Percentiles rank a stretch among this genome's conserved stretches.
These are phyloP conservation scores for Gortyna flavago DNA, from an alignment of 2,888 invertebrate species.

Conservation along the genomic window DNA sequence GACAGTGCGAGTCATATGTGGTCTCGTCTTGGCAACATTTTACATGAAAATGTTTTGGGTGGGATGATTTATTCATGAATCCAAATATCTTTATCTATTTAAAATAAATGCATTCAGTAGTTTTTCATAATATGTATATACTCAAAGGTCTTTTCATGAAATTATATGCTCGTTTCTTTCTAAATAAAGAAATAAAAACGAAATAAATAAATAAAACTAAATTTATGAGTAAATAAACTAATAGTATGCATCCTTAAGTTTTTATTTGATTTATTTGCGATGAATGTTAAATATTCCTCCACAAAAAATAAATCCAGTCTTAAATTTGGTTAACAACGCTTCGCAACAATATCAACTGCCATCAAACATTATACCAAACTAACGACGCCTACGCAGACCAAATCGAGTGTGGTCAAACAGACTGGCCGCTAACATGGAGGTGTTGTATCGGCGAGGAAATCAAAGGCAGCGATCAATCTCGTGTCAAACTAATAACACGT, in stretches of 20 bases:
- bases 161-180: too few species aligned
- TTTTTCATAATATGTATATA: too few species aligned
- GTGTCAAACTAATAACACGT: slow-evolving; percentile 71
- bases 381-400: slow-evolving; percentile 60
- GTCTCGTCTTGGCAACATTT: too few species aligned
- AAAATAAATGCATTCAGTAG: too few species aligned
- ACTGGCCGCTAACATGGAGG: slow-evolving; percentile 61
- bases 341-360: slow-evolving; percentile 37
- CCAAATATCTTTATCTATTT: too few species aligned
- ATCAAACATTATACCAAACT: slow-evolving; percentile 54
- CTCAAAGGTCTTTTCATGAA: too few species aligned
- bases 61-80: too few species aligned
- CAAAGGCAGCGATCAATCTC: slow-evolving; percentile 71
- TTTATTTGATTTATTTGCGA: not conserved
- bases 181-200: too few species aligned
- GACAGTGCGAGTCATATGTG: too few species aligned
- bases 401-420: slow-evolving; percentile 62
- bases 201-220: too few species aligned
- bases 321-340: slow-evolving; percentile 42
- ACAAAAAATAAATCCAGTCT: slow-evolving; percentile 5
- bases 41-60: too few species aligned
- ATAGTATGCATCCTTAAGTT: not conserved
- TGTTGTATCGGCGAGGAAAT: slow-evolving; percentile 63
- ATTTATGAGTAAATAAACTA: too few species aligned
- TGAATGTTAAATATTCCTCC: not conserved